These are phyloP conservation scores for Merops nubicus DNA, from an alignment of 2,113 vertebrate genomes.

Conservation along the genomic window DNA sequence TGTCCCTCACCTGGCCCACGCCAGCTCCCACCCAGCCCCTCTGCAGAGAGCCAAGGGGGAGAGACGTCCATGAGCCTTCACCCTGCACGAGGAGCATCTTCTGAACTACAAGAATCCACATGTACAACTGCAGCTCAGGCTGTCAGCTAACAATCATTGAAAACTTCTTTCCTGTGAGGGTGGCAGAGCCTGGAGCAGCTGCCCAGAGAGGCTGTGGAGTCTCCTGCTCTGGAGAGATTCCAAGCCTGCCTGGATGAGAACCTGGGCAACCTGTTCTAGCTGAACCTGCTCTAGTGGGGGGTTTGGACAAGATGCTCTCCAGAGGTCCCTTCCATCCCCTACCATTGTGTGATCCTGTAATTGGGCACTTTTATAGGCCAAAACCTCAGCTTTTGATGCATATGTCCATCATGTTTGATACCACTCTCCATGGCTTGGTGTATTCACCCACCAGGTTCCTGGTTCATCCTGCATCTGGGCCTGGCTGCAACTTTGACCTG, in stretches of 20 bases:
- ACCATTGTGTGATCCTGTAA: not conserved
- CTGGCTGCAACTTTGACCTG: not conserved
- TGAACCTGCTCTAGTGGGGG: not conserved
- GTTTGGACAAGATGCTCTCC: not conserved
- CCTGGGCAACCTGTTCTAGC: too few species aligned
- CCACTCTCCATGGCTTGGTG: not conserved
- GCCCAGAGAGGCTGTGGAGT: too few species aligned
- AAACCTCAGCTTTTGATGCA: not conserved
- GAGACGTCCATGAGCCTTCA: not conserved
- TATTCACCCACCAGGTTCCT: not conserved
- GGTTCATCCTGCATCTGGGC: not conserved
- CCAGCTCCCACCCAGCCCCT: not conserved
- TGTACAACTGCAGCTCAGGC: not conserved
- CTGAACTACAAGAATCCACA: not conserved
- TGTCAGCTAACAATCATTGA: not conserved
- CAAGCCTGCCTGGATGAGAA: not conserved
- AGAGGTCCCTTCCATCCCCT: not conserved
- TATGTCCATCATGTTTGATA: rapidly evolving
- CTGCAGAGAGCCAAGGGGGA: not conserved
- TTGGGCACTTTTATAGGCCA: not conserved
- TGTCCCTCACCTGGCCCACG: not conserved
- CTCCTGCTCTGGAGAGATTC: not conserved
- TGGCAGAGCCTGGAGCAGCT: too few species aligned
- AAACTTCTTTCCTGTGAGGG: not conserved
- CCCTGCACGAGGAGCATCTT: not conserved